Evolutionary conservation across 2,888 invertebrate species (phyloP).

Genomic region (Drosophila helvetica): DNA sequence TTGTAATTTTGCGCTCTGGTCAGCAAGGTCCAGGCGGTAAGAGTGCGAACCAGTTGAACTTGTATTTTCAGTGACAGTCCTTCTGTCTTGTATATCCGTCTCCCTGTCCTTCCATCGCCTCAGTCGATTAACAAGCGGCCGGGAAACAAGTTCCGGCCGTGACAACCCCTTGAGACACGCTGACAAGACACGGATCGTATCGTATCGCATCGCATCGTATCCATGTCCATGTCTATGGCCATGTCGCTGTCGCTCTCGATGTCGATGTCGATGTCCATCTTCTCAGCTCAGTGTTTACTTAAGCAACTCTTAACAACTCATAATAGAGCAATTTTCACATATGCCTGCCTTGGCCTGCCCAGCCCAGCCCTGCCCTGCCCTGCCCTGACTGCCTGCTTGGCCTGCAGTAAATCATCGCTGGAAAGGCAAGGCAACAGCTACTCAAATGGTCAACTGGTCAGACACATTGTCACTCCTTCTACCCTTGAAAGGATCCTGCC

Average conservation of each 20-base stretch:
- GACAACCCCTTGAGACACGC: slow-evolving; percentile 60
- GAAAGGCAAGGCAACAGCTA: slow-evolving; percentile 34
- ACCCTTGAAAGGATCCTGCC: slow-evolving; percentile 38
- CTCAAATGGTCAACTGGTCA: slow-evolving; percentile 49
- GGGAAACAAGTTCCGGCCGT: slow-evolving; percentile 59
- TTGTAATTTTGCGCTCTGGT: slow-evolving; percentile 78
- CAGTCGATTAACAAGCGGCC: slow-evolving; percentile 62
- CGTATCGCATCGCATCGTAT: slow-evolving; percentile 1
- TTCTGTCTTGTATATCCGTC: background rate
- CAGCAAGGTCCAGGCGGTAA: slow-evolving; percentile 38
- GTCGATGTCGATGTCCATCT: slow-evolving; percentile 41
- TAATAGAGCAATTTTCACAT: slow-evolving; percentile 83
- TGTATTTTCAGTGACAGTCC: slow-evolving; percentile 36
- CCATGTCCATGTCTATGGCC: slow-evolving; percentile 43
- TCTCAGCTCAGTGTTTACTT: slow-evolving; percentile 66
- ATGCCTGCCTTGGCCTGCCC: slow-evolving; percentile 61
- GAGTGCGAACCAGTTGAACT: slow-evolving; percentile 67
- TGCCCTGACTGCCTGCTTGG: background rate
- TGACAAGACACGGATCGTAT: slow-evolving; percentile 4
- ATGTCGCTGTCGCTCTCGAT: slow-evolving; percentile 34
- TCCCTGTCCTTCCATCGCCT: slow-evolving; percentile 37
- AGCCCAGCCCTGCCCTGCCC: too few species aligned
- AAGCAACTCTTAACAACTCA: slow-evolving; percentile 81
- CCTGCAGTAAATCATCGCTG: slow-evolving; percentile 63
- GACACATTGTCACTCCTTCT: slow-evolving; percentile 71